Percentiles rank a stretch among this genome's conserved stretches.
Evolutionary conservation across 1,140 invertebrate genomes (phyloP).

Genomic region (Anoplolepis gracilipes): DNA sequence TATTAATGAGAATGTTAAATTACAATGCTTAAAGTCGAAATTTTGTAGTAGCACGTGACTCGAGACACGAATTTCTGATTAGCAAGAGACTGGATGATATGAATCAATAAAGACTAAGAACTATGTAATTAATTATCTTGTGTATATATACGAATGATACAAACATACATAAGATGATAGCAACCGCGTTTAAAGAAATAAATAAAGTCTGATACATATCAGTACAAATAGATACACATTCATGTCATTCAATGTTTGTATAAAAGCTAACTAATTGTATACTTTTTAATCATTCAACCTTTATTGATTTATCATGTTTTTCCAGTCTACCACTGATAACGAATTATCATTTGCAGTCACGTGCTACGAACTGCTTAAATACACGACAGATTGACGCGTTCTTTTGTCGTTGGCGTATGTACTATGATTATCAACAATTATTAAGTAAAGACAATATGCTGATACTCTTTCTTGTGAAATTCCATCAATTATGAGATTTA

Average conservation of each 20-base stretch:
- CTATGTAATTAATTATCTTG: conserved; percentile 1
- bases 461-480: conserved; percentile 6
- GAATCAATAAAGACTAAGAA: conserved; percentile 17
- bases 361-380: conserved; percentile 19
- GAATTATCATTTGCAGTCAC: conserved; percentile 17
- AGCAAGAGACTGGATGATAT: background rate
- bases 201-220: conserved; percentile 24
- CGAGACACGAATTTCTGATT: conserved; percentile 10
- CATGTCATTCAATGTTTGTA: background rate
- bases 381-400: background rate
- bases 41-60: background rate
- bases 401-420: background rate
- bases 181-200: background rate
- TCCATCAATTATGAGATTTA: conserved; percentile 28
- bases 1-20: background rate
- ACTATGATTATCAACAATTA: background rate
- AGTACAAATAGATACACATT: conserved; percentile 4
- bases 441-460: background rate
- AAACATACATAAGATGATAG: conserved; percentile 2
- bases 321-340: conserved; percentile 1
- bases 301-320: conserved; percentile 29
- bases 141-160: background rate
- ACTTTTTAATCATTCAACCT: background rate
- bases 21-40: background rate
- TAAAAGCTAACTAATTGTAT: conserved; percentile 1